Base-by-base conservation (phyloP, 2,888 invertebrate genomes). In the Calameuta idolon region DNA sequence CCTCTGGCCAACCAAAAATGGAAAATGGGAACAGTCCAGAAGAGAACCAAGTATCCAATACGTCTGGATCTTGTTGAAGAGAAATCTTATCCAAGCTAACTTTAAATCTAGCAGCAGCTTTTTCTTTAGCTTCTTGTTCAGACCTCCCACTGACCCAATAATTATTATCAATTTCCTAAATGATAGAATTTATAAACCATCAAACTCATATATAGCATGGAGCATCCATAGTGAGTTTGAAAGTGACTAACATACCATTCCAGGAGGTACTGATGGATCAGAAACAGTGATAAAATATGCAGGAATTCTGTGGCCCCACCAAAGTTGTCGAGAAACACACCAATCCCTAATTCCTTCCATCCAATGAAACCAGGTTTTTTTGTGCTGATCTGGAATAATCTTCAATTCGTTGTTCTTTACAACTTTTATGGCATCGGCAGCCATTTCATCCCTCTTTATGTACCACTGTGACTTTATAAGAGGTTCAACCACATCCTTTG, bases 281-380 rank as follows among this genome's bases (percentile, higher is more conserved):
- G 92, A 92, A 78, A 94, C 91, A 12, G 93, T 93, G 23, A 97
- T 95, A 88, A 94, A 95, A 90, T 99, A 99, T 0, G 98, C 98
- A 0, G 99, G 99, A 84, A 99, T 98, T 79, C 97, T 95, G 92
- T 99, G 99, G 1, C 99, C 99, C 99, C 99, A 99, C 99, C 99
- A 99, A 77, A 99, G 93, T 92, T 99, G 99, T 1, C 97, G 94
- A 1, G 99, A 99, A 79, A 99, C 97, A 92, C 99, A 99, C 99
- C 99, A 99, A 92, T 99, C 99, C 5, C 98, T 95, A 84, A 98
- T 98, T 88, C 97, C 97, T 88, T 97, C 97, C 94, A 99, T 96
- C 99, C 99, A 99, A 89, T 96, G 95, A 91, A 95, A 96, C 99
- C 99, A 99, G 55, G 95, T 97, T 92, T 97, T 98, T 84, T 96